These are phyloP conservation scores for Trachythela sp. DNA, from an alignment of 64 coral and sea anemone genomes.

Conservation along the genomic window DNA sequence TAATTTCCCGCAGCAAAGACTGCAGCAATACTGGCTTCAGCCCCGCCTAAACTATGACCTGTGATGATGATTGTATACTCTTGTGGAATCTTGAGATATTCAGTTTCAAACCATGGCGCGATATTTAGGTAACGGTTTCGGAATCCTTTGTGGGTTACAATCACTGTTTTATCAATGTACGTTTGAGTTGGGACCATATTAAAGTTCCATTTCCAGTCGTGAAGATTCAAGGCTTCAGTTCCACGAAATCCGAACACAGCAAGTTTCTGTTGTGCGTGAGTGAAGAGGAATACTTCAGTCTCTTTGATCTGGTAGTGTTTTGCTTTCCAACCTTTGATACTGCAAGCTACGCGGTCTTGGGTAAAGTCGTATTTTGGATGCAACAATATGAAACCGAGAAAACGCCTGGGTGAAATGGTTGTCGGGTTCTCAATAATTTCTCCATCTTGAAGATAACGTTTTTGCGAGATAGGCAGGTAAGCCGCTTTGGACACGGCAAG, in stretches of 20 bases:
- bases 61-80: conserved; percentile 9
- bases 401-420: not conserved
- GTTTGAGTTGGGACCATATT: not conserved
- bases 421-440: not conserved
- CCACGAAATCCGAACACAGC: conserved; percentile 18
- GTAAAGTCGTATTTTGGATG: not conserved
- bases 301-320: not conserved
- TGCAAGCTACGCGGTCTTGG: not conserved
- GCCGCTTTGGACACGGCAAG: not conserved
- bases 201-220: conserved; percentile 8
- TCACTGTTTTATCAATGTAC: not conserved
- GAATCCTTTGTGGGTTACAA: not conserved
- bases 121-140: not conserved
- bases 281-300: not conserved
- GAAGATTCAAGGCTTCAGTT: not conserved
- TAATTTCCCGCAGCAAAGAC: not conserved
- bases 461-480: not conserved
- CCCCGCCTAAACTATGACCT: conserved; percentile 9
- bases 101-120: not conserved
- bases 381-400: not conserved
- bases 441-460: not conserved
- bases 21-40: not conserved
- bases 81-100: not conserved
- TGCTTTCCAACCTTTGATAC: not conserved
- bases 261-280: not conserved